Evolutionary conservation across 2,113 vertebrate genomes (phyloP).

Genomic region (Nothobranchius furzeri): DNA sequence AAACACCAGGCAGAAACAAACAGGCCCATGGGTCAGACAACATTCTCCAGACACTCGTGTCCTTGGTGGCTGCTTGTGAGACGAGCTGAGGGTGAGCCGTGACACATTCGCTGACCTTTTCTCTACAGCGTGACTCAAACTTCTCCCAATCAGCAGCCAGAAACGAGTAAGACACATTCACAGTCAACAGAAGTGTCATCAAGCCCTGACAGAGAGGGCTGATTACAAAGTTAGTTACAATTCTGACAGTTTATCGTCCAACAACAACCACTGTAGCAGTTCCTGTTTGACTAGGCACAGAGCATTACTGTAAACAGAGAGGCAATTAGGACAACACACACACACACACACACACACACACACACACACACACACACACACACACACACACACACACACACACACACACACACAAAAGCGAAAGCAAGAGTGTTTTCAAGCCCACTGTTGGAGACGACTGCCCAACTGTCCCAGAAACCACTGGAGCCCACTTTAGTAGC

Average conservation of each 20-base stretch:
- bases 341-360: constrained; percentile 25
- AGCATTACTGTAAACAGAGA: constrained; percentile 55
- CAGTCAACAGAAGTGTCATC: constrained; percentile 29
- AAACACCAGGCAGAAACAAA: not conserved
- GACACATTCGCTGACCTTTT: constrained; percentile 42
- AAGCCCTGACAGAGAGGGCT: constrained; percentile 14
- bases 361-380: constrained; percentile 18
- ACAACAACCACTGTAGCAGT: constrained; percentile 7
- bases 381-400: constrained; percentile 22
- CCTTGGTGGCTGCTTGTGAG: constrained; percentile 10
- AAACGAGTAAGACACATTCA: constrained; percentile 31
- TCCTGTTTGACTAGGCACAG: constrained; percentile 44
- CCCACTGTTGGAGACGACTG: constrained; percentile 57
- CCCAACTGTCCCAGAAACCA: constrained; percentile 71
- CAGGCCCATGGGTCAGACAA: constrained; percentile 10
- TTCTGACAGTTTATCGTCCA: constrained; percentile 4
- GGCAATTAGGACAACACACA: constrained; percentile 66
- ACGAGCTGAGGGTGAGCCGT: constrained; percentile 23
- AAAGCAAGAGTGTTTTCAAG: constrained; percentile 61
- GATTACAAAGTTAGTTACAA: constrained; percentile 35
- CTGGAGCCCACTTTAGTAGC: constrained; percentile 52
- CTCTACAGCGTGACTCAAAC: constrained; percentile 48
- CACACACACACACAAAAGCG: constrained; percentile 15
- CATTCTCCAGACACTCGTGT: constrained; percentile 15
- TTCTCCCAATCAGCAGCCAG: constrained; percentile 14